phyloP scores from a whole-genome alignment of 2,113 vertebrate species.

The Crotalus horridus region DNA sequence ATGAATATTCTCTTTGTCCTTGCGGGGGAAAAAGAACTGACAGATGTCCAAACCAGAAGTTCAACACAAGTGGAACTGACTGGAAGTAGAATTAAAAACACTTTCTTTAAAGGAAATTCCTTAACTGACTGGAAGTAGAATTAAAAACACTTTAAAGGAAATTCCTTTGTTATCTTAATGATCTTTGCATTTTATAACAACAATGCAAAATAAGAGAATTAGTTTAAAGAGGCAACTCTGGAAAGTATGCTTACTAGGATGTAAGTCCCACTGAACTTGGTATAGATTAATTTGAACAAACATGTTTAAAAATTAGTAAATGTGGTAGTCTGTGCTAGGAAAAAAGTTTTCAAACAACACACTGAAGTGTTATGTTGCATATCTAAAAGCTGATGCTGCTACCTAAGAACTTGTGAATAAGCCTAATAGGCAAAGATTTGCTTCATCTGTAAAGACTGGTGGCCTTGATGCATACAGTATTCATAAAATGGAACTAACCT shows the following conservation, averaged over 20 bases:
- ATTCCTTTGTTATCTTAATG: not conserved
- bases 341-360: not conserved
- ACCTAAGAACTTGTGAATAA: not conserved
- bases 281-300: not conserved
- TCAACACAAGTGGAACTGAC: conserved; percentile 11
- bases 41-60: conserved; percentile 9
- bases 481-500: conserved; percentile 27
- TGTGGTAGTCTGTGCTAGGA: not conserved
- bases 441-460: not conserved
- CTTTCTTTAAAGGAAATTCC: not conserved
- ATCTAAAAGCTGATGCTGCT: not conserved
- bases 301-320: not conserved
- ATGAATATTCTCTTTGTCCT: not conserved
- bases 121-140: not conserved
- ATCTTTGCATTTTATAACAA: not conserved
- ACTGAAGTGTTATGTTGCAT: not conserved
- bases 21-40: not conserved
- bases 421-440: not conserved
- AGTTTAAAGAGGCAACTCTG: not conserved
- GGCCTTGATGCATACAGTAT: not conserved
- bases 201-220: conserved; percentile 3
- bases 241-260: not conserved
- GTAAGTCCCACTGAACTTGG: not conserved
- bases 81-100: not conserved
- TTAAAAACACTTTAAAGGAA: not conserved